Percentiles rank a stretch among this genome's conserved stretches.
These are phyloP conservation scores for Xenopus laevis DNA, from an alignment of 2,113 vertebrate species.

Conservation along the genomic window DNA sequence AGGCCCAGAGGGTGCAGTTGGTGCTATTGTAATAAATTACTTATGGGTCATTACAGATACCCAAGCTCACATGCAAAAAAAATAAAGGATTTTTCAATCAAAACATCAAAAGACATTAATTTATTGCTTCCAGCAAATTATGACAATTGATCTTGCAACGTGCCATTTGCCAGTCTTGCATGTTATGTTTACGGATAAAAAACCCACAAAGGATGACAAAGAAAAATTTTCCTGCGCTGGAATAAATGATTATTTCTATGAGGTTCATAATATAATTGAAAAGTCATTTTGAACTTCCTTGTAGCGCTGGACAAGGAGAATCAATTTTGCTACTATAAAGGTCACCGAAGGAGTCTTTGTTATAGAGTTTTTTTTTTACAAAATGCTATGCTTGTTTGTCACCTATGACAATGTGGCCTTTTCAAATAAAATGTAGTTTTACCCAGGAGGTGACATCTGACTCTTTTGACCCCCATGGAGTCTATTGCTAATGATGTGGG, in stretches of 20 bases:
- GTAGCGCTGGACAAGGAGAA: conserved; percentile 33
- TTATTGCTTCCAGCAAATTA: conserved; percentile 39
- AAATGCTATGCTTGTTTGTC: conserved; percentile 10
- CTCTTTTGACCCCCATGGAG: neutral
- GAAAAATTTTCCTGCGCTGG: conserved; percentile 19
- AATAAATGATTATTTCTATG: conserved; percentile 23
- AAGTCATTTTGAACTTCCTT: conserved; percentile 22
- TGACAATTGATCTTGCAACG: conserved; percentile 30
- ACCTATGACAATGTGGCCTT: conserved; percentile 18
- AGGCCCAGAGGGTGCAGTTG: conserved; percentile 44
- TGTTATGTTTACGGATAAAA: conserved; percentile 13
- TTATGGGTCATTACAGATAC: conserved; percentile 38
- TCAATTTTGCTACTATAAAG: conserved; percentile 46
- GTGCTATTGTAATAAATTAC: conserved; percentile 51
- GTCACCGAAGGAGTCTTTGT: conserved; percentile 35
- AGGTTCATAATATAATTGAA: conserved; percentile 21
- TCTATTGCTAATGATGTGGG: conserved; percentile 1
- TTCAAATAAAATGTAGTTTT: conserved; percentile 4
- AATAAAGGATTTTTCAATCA: conserved; percentile 41
- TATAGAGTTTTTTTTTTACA: conserved; percentile 19
- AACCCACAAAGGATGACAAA: conserved; percentile 30
- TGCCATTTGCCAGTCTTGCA: neutral
- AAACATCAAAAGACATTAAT: conserved; percentile 34
- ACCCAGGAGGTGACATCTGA: neutral
- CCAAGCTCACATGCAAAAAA: conserved; percentile 25